phyloP scores from a whole-genome alignment of 2,888 invertebrate species.

The Agrotis puta region DNA sequence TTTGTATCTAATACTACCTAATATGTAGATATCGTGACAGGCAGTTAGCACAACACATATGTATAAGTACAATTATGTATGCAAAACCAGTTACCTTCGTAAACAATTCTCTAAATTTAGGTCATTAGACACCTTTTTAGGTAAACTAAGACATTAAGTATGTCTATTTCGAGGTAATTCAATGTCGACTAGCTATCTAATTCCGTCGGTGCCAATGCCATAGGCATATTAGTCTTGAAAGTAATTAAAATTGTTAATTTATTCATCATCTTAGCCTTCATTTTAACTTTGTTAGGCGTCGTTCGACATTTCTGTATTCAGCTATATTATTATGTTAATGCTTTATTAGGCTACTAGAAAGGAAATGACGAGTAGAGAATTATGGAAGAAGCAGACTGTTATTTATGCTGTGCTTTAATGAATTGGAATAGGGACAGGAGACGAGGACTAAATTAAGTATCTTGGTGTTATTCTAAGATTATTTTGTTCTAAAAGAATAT shows the following conservation, averaged over 20 bases:
- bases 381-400: too few species aligned
- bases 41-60: too few species aligned
- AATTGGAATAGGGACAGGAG: too few species aligned
- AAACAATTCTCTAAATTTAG: slow-evolving; percentile 19
- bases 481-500: too few species aligned
- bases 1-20: too few species aligned
- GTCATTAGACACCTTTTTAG: not conserved
- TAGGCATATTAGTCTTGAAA: slow-evolving; percentile 24
- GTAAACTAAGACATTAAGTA: not conserved
- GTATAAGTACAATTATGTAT: not conserved
- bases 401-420: too few species aligned
- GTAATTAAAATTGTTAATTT: slow-evolving; percentile 40
- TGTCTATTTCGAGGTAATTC: slow-evolving; percentile 38
- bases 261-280: slow-evolving; percentile 25
- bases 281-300: not conserved
- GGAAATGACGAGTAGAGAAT: too few species aligned
- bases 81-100: not conserved
- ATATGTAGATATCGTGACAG: too few species aligned
- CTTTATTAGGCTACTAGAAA: too few species aligned
- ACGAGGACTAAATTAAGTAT: too few species aligned
- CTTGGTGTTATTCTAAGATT: too few species aligned
- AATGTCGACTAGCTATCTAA: slow-evolving; percentile 40
- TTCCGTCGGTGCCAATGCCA: slow-evolving; percentile 38
- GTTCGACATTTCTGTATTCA: not conserved
- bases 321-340: not conserved